phyloP scores from a whole-genome alignment of 53 echinoderm and acorn worm species.

The Hippasteria phrygiana region DNA sequence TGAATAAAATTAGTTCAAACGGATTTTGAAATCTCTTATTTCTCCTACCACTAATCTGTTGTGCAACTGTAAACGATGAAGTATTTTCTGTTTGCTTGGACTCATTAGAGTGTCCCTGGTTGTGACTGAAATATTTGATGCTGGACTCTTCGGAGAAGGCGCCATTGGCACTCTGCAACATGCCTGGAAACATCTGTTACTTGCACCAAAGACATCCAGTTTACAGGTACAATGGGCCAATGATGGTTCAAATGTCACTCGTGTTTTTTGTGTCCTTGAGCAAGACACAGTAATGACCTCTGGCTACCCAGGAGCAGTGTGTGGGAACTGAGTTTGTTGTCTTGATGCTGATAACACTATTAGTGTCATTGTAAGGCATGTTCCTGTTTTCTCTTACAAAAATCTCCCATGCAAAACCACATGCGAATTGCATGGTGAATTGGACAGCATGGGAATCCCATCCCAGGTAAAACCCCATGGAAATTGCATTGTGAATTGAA shows the following conservation, averaged over 20 bases:
- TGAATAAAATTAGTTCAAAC: too few relatives aligned
- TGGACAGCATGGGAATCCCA: too few relatives aligned
- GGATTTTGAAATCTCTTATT: too few relatives aligned
- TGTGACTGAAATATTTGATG: conserved; percentile 86
- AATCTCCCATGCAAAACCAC: too few relatives aligned
- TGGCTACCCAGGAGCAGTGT: not conserved
- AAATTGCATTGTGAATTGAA: too few relatives aligned
- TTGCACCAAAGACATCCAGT: conserved; percentile 46
- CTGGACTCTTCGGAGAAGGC: conserved; percentile 82
- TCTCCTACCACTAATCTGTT: too few relatives aligned
- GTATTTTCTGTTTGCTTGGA: conserved; percentile 8
- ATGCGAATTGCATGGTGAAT: too few relatives aligned
- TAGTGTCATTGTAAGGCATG: too few relatives aligned
- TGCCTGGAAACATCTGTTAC: conserved; percentile 81
- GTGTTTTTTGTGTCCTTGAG: not conserved
- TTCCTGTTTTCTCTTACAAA: too few relatives aligned
- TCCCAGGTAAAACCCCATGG: too few relatives aligned
- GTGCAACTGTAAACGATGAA: too few relatives aligned
- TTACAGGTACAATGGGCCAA: conserved; percentile 29
- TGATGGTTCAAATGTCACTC: not conserved
- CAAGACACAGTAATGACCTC: not conserved
- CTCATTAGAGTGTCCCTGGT: conserved; percentile 72
- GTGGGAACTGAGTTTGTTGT: not conserved
- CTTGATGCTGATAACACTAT: too few relatives aligned
- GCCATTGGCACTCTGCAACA: conserved; percentile 76